These are phyloP conservation scores for Blastomussa wellsi DNA, from an alignment of 92 coral and sea anemone species.

Conservation along the genomic window DNA sequence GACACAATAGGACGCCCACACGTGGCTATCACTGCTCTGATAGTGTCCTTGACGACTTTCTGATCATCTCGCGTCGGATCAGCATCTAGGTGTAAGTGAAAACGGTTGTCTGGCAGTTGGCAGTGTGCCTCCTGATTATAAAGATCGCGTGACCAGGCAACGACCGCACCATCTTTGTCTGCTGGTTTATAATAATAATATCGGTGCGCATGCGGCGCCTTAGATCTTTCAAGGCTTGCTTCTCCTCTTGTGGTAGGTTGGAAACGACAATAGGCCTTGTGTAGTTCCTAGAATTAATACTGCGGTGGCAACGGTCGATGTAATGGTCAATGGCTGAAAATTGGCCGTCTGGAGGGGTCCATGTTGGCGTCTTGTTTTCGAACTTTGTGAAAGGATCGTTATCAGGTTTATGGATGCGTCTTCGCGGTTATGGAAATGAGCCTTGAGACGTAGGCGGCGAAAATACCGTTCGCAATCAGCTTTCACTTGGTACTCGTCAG, in stretches of 20 bases:
- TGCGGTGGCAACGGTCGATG: neutral
- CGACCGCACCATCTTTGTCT: slow-evolving; percentile 27
- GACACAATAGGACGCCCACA: neutral
- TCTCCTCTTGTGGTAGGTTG: neutral
- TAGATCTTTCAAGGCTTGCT: neutral
- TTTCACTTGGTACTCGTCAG: neutral
- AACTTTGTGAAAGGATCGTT: neutral
- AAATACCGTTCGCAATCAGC: neutral
- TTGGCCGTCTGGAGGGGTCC: neutral
- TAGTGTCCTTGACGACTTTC: too few relatives aligned
- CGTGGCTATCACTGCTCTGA: too few relatives aligned
- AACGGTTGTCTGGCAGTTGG: neutral
- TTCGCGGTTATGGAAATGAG: neutral
- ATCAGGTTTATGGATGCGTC: too few relatives aligned
- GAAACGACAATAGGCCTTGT: neutral
- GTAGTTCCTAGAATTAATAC: neutral
- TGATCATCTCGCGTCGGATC: too few relatives aligned
- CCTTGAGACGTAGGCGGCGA: neutral
- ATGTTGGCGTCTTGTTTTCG: neutral
- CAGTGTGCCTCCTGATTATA: slow-evolving; percentile 17
- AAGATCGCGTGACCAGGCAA: slow-evolving; percentile 5
- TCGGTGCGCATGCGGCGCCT: too few relatives aligned
- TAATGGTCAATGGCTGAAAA: neutral
- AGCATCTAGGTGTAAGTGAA: neutral
- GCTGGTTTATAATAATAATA: slow-evolving; percentile 29